These are phyloP conservation scores for Odontothrips loti DNA, from an alignment of 2,888 invertebrate genomes.

Conservation along the genomic window DNA sequence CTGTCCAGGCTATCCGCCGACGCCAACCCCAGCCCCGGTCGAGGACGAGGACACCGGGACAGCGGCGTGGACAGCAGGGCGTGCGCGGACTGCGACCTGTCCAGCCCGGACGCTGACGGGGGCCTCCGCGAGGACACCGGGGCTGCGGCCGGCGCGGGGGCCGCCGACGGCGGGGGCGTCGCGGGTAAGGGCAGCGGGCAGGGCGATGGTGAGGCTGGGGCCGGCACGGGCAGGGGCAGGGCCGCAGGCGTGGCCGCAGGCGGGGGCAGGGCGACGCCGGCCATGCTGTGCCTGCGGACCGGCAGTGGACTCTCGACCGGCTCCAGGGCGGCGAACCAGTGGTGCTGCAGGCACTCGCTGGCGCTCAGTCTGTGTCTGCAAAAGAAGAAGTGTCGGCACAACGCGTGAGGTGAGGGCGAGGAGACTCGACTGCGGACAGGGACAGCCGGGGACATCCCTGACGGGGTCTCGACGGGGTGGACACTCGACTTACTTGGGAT, in stretches of 20 bases:
- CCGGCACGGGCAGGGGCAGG: neutral
- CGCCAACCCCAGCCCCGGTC: neutral
- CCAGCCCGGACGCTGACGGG: neutral
- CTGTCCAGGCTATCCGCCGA: constrained; percentile 4
- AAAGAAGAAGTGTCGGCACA: constrained; percentile 39
- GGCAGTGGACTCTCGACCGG: constrained; percentile 31
- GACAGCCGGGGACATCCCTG: too few species aligned
- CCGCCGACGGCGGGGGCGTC: neutral
- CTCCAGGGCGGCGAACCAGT: constrained; percentile 62
- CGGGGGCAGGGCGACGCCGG: neutral
- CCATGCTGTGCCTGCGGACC: neutral
- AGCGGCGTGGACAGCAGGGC: neutral
- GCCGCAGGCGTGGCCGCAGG: neutral
- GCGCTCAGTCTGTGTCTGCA: constrained; percentile 83
- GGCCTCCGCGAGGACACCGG: neutral
- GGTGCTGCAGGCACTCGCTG: constrained; percentile 82
- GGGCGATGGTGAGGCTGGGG: neutral
- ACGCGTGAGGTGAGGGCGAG: too few species aligned
- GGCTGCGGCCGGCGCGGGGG: neutral
- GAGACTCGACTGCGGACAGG: too few species aligned
- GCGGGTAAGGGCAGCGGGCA: neutral
- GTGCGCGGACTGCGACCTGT: constrained; percentile 17
- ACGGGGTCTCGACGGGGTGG: too few species aligned
- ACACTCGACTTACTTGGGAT: constrained; percentile 74
- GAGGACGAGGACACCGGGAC: neutral